Evolutionary conservation across 2,113 vertebrate genomes (phyloP), one percentile per base, ranked within the genome.

Genomic region (Candoia aspera): DNA sequence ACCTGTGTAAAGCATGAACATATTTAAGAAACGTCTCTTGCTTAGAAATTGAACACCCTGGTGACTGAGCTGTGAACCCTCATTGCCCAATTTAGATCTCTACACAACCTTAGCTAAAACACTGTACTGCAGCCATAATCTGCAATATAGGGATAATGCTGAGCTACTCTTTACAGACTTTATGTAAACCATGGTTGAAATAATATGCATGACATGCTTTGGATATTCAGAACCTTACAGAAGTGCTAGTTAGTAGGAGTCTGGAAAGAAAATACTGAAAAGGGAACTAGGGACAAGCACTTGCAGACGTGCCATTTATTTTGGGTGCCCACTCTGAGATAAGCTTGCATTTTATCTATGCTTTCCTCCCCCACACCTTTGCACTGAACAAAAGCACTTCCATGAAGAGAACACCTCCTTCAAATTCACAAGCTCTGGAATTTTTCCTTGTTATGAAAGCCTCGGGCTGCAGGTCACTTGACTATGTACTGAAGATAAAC

Each of bases 401-500:
- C 53, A 87, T 84, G 92, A 95, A 93, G 57, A 93, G 62, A 94
- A 89, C 90, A 3, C 49, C 79, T 92, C 73, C 49, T 89, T 85
- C 37, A 91, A 87, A 49, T 92, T 55, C 1, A 88, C 49, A 93
- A 64, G 73, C 83, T 93, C 12, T 60, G 55, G 54, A 94, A 93
- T 95, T 84, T 79, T 83, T 90, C n/a, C 23, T 89, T 93, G 57
- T 93, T 58, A 93, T 87, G 60, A 95, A 87, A 92, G 58, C 12
- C 19, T 91, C 26, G 46, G 58, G 58, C 37, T 94, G 87, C 93
- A 94, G 95, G 90, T 93, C 88, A 1, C 0, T 89, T 95, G 54
- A 37, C 88, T 95, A 4, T 96, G 95, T 95, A 92, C 92, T 13
- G 4, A 90, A 95, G 94, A 95, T 96, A 96, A 95, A 91, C 90